phyloP scores from a whole-genome alignment of 2,113 vertebrate genomes.

The Pholis gunnellus region DNA sequence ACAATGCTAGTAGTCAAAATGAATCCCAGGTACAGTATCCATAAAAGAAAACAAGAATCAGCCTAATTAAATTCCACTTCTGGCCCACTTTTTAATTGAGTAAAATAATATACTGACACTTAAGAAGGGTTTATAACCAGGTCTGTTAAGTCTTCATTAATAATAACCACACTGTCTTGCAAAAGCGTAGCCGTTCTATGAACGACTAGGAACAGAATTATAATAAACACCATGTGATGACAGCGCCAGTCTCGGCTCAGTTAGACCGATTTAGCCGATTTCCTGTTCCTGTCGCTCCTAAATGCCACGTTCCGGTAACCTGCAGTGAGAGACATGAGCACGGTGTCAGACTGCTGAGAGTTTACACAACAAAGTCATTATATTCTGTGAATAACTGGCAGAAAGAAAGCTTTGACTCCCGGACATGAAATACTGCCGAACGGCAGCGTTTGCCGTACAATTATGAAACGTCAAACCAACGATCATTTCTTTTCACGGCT shows the following conservation, averaged over 20 bases:
- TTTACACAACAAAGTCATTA: background rate
- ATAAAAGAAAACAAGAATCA: too few species aligned
- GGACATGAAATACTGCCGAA: background rate
- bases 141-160: background rate
- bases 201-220: background rate
- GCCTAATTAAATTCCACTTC: too few species aligned
- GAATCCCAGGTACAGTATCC: too few species aligned
- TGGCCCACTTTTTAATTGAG: too few species aligned
- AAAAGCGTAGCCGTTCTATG: background rate
- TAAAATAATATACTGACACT: too few species aligned
- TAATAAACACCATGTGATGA: too few species aligned
- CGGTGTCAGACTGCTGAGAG: background rate
- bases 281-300: background rate
- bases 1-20: too few species aligned
- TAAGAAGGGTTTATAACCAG: too few species aligned
- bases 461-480: constrained; percentile 1
- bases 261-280: background rate
- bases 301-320: background rate
- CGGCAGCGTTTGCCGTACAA: background rate
- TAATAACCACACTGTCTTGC: background rate
- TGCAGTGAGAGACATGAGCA: background rate
- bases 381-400: background rate
- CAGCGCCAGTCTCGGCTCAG: background rate
- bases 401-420: background rate
- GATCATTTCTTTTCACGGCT: constrained; percentile 17